Percentiles rank a stretch among this genome's conserved stretches.
These are phyloP conservation scores for Oncorhynchus gorbuscha DNA, from an alignment of 2,113 vertebrate genomes.

Conservation along the genomic window DNA sequence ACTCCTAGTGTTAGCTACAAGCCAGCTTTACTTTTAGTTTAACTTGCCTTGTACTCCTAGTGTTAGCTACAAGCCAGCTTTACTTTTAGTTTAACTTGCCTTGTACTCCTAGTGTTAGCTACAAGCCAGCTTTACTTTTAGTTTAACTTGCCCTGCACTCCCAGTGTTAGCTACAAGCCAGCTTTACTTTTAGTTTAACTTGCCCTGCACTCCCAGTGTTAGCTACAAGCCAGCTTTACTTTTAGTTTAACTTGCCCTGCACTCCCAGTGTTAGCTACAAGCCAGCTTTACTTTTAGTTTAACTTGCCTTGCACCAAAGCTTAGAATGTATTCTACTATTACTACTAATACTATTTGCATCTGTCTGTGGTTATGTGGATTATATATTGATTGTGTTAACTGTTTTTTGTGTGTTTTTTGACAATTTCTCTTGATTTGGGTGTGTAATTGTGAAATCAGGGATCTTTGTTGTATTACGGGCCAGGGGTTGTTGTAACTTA, in stretches of 20 bases:
- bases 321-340: neutral
- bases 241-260: neutral
- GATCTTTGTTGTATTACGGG: conserved; percentile 45
- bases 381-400: conserved; percentile 54
- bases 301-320: neutral
- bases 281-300: neutral
- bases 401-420: neutral
- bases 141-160: neutral
- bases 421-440: conserved; percentile 62
- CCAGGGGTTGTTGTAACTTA: conserved; percentile 56
- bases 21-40: neutral
- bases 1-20: no score
- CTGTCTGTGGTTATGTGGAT: conserved; percentile 45
- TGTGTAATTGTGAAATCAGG: conserved; percentile 50
- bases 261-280: neutral
- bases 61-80: neutral
- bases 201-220: neutral
- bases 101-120: no score
- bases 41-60: neutral
- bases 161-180: neutral
- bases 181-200: neutral
- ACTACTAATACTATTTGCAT: conserved; percentile 55
- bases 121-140: neutral
- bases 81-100: neutral
- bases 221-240: neutral